Conservation (phyloP, 1,140 invertebrate genomes). For the Frieseomelitta varia region DNA sequence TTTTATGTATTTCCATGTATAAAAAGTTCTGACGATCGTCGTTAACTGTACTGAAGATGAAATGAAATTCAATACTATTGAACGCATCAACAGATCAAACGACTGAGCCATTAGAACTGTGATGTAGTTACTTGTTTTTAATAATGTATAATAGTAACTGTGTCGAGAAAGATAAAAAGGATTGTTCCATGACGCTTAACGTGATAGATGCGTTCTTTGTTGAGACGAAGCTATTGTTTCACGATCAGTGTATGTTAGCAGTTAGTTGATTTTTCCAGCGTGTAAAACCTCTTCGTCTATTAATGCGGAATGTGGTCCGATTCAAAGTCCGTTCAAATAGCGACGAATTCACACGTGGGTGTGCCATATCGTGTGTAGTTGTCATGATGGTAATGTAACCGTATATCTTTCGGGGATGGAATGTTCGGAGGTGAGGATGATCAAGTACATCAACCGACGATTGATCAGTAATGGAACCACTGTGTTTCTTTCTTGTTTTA, state of each 20-base stretch:
- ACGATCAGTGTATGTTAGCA: constrained; percentile 21
- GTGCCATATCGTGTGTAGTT: constrained; percentile 63
- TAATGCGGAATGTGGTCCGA: constrained; percentile 38
- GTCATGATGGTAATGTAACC: constrained; percentile 54
- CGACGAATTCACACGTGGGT: constrained; percentile 43
- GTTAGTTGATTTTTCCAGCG: constrained; percentile 4
- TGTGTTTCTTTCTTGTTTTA: constrained; percentile 38
- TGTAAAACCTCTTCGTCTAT: constrained; percentile 45
- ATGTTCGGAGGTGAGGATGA: constrained; percentile 30
- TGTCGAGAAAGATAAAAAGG: constrained; percentile 20
- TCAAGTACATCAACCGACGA: background rate
- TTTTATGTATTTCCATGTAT: constrained; percentile 18
- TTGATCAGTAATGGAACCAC: constrained; percentile 31
- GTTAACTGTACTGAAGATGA: background rate
- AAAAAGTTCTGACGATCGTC: constrained; percentile 31
- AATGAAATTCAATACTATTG: constrained; percentile 6
- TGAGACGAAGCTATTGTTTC: constrained; percentile 24
- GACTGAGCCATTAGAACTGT: constrained; percentile 48
- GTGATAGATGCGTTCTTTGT: constrained; percentile 16
- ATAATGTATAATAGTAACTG: constrained; percentile 44
- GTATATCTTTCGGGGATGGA: constrained; percentile 55
- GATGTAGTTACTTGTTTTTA: constrained; percentile 52
- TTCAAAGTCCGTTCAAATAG: constrained; percentile 15
- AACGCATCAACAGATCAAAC: constrained; percentile 26
- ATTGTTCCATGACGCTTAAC: constrained; percentile 32